A percentile compares a stretch with the other conserved stretches of the same genome.
These are phyloP conservation scores for Taenioides sp. DNA, from an alignment of 2,797 vertebrate genomes.

Conservation along the genomic window DNA sequence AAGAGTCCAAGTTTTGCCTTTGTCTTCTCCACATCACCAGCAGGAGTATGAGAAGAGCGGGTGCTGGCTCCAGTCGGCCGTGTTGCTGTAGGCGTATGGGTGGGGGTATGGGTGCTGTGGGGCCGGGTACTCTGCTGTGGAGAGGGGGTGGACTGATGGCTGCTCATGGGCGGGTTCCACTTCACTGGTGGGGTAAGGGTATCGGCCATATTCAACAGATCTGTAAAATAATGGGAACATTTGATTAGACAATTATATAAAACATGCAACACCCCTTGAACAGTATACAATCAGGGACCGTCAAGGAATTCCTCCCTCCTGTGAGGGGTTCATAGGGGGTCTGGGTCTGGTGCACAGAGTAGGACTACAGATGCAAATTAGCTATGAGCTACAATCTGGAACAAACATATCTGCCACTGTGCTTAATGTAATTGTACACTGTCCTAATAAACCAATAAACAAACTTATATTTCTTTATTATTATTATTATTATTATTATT, in stretches of 20 bases:
- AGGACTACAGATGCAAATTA: too few species aligned
- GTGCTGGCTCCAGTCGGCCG: constrained; percentile 83
- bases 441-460: too few species aligned
- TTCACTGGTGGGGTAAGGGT: constrained; percentile 51
- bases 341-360: too few species aligned
- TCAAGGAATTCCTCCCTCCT: too few species aligned
- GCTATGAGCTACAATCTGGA: too few species aligned
- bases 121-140: constrained; percentile 16
- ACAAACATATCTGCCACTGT: too few species aligned
- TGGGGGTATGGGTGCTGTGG: constrained; percentile 53
- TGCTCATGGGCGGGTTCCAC: constrained; percentile 31
- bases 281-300: too few species aligned
- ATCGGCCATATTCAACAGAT: constrained; percentile 56
- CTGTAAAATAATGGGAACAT: constrained; percentile 35
- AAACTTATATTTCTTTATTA: too few species aligned
- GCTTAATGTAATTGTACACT: too few species aligned
- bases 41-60: constrained; percentile 81
- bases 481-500: too few species aligned
- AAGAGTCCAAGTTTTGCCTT: constrained; percentile 1
- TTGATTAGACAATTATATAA: neutral
- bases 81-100: constrained; percentile 58
- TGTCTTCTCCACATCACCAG: constrained; percentile 68
- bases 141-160: constrained; percentile 36
- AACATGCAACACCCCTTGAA: too few species aligned
- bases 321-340: too few species aligned